Percentiles rank a stretch among this genome's conserved stretches.
Conservation (phyloP, 23 tunicate species). For the Ascidia mentula region DNA sequence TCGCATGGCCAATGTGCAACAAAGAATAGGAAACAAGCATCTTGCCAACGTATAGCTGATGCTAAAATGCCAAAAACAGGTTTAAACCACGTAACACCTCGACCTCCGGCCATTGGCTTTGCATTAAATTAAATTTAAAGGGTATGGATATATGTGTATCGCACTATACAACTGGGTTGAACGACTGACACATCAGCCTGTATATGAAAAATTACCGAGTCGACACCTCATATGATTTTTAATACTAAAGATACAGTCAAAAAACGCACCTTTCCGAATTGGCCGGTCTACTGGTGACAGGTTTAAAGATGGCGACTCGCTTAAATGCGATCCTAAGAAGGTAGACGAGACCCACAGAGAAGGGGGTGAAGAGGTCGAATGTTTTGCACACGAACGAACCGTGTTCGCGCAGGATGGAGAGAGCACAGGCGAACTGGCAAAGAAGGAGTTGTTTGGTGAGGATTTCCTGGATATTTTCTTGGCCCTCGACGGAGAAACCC, state of each 20-base stretch:
- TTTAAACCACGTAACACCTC: no score
- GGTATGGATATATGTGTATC: no score
- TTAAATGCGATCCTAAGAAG: conserved; percentile 79
- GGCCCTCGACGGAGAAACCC: conserved; percentile 97
- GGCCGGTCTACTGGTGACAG: conserved; percentile 92
- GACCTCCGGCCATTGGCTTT: no score
- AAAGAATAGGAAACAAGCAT: no score
- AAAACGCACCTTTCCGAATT: conserved; percentile 78
- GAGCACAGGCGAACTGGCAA: conserved; percentile 82
- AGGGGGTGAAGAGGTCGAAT: conserved; percentile 88
- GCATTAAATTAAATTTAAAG: no score
- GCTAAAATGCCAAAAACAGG: no score
- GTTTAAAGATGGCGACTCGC: conserved; percentile 69
- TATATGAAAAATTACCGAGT: no score
- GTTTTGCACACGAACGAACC: conserved; percentile 87
- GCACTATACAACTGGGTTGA: no score
- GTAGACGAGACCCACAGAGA: conserved; percentile 75
- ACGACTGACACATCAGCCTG: no score
- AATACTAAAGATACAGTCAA: not conserved
- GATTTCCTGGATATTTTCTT: conserved; percentile 91
- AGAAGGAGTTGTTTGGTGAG: conserved; percentile 84
- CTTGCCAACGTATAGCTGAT: no score
- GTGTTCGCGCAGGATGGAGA: conserved; percentile 45
- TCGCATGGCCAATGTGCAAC: no score
- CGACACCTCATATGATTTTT: no score